A percentile compares a stretch with the other conserved stretches of the same genome.
Evolutionary conservation across 2,113 vertebrate species (phyloP).

Genomic region (Neogale vison): DNA sequence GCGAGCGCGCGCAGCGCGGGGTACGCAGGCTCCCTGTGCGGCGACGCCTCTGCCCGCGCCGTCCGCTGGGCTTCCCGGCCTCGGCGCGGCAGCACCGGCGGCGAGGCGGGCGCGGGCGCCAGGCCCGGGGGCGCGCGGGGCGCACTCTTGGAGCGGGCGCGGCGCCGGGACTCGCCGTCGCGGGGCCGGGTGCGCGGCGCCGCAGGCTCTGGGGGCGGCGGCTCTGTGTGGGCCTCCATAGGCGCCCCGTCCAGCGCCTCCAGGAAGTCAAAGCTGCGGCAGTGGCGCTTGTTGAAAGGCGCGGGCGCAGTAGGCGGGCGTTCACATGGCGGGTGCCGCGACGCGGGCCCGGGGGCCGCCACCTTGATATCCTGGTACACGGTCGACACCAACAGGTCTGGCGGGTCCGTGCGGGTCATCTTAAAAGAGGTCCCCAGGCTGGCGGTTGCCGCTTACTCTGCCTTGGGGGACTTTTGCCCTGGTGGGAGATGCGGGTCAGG

Average conservation of each 20-base stretch:
- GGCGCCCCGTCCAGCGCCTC: conserved; percentile 92
- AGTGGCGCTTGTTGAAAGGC: conserved; percentile 97
- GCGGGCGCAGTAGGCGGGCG: conserved; percentile 88
- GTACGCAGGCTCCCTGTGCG: conserved; percentile 85
- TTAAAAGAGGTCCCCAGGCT: conserved; percentile 87
- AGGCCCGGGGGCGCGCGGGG: conserved; percentile 89
- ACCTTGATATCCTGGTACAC: conserved; percentile 94
- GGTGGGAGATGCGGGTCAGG: conserved; percentile 29
- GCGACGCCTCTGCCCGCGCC: conserved; percentile 85
- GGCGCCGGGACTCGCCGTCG: conserved; percentile 87
- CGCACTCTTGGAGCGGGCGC: conserved; percentile 92
- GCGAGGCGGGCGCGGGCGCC: conserved; percentile 87
- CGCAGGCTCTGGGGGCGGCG: conserved; percentile 82
- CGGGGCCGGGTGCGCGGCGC: conserved; percentile 75
- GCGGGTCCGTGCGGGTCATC: conserved; percentile 98
- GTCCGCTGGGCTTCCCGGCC: conserved; percentile 86
- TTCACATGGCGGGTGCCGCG: conserved; percentile 89
- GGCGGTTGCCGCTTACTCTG: conserved; percentile 84
- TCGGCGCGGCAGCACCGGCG: conserved; percentile 81
- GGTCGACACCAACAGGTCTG: conserved; percentile 95
- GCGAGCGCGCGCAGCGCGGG: conserved; percentile 87
- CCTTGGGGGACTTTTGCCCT: conserved; percentile 78
- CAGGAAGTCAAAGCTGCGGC: conserved; percentile 96
- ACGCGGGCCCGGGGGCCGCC: conserved; percentile 83
- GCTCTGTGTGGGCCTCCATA: conserved; percentile 87